Conservation (phyloP, 2,113 vertebrate species). For the Lota lota region DNA sequence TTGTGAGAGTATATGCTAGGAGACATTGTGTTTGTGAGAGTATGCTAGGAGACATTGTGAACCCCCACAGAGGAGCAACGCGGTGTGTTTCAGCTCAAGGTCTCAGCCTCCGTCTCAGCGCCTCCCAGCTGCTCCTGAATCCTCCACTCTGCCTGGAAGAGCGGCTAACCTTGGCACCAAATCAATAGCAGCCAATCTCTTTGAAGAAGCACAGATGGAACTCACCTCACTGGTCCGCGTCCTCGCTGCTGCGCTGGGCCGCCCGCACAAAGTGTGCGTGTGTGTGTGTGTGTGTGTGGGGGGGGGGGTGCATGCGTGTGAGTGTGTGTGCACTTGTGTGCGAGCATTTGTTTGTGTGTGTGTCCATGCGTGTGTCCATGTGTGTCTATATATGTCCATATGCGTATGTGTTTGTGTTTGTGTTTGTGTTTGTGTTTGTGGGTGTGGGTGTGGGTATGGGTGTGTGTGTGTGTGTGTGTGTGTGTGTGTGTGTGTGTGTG, state of each 20-base stretch:
- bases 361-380: background rate
- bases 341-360: background rate
- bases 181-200: conserved; percentile 83
- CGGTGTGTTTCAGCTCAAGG: conserved; percentile 76
- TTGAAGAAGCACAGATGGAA: conserved; percentile 85
- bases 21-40: conserved; percentile 54
- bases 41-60: conserved; percentile 67
- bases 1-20: conserved; percentile 59
- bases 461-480: background rate
- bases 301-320: conserved; percentile 28
- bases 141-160: conserved; percentile 78
- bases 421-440: background rate
- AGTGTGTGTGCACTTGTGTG: background rate
- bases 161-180: conserved; percentile 81
- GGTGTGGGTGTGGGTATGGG: background rate
- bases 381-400: background rate
- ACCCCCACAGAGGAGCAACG: conserved; percentile 62
- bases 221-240: conserved; percentile 71
- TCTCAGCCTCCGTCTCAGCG: conserved; percentile 75
- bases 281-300: conserved; percentile 41
- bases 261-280: conserved; percentile 14
- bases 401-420: background rate
- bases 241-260: background rate
- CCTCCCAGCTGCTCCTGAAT: conserved; percentile 78
- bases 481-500: conserved; percentile 2